phyloP scores from a whole-genome alignment of 2,888 invertebrate species.

The Prostheceraeus crozeri region DNA sequence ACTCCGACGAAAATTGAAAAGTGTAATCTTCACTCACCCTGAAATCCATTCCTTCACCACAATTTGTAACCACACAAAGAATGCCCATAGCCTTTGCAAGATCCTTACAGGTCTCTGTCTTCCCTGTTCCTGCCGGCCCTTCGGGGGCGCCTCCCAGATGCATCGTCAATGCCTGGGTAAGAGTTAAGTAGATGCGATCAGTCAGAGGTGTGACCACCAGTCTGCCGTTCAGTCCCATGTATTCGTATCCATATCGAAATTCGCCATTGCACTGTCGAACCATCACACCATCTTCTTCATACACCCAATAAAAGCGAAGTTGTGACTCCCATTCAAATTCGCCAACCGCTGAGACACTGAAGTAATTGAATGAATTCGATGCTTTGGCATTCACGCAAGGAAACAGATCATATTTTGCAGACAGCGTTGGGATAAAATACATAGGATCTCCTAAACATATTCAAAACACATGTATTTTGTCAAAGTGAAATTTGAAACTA shows the following conservation, averaged over 20 bases:
- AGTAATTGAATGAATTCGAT: neutral
- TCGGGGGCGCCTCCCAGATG: constrained; percentile 38
- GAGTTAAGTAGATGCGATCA: constrained; percentile 38
- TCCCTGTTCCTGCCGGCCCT: constrained; percentile 36
- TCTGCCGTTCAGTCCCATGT: constrained; percentile 39
- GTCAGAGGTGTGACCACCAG: constrained; percentile 39
- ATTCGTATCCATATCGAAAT: constrained; percentile 39
- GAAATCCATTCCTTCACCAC: constrained; percentile 40
- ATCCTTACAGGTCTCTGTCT: constrained; percentile 39
- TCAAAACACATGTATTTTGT: no score
- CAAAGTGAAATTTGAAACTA: no score
- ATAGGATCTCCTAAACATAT: no score
- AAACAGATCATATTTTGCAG: no score
- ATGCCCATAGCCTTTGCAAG: constrained; percentile 39
- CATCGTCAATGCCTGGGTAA: constrained; percentile 40
- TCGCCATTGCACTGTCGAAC: constrained; percentile 39
- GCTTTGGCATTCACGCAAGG: neutral
- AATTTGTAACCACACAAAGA: constrained; percentile 39
- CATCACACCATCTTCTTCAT: constrained; percentile 34
- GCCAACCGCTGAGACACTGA: constrained; percentile 32
- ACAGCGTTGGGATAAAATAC: no score
- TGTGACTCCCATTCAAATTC: constrained; percentile 41
- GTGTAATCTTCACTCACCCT: constrained; percentile 26
- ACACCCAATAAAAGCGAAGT: constrained; percentile 38
- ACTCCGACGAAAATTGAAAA: no score